Conservation (phyloP, 2,888 invertebrate genomes). For the Dendrolimus pini region DNA sequence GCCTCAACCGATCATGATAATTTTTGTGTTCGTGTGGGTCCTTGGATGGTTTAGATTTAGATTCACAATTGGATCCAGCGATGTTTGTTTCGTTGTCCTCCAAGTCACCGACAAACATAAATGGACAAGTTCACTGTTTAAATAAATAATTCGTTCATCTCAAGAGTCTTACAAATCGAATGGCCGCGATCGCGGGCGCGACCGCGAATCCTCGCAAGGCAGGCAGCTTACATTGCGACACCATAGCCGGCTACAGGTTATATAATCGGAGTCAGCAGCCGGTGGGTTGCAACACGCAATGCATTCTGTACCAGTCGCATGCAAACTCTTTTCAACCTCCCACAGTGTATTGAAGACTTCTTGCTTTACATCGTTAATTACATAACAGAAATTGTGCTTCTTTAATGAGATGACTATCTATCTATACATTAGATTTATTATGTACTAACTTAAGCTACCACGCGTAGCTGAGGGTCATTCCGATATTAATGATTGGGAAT, state of each 20-base stretch:
- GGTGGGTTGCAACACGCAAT: slow-evolving; percentile 13
- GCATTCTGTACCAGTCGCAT: not conserved
- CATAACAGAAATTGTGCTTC: not conserved
- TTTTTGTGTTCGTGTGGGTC: no score
- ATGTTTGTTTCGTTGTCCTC: no score
- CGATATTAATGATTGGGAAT: no score
- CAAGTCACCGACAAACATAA: no score
- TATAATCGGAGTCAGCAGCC: slow-evolving; percentile 15
- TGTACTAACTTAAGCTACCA: no score
- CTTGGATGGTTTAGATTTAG: no score
- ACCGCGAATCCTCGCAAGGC: slow-evolving; percentile 39
- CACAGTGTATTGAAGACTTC: not conserved
- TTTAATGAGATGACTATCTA: not conserved
- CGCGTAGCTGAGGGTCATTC: no score
- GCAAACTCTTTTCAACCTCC: not conserved
- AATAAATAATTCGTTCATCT: no score
- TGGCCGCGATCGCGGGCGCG: slow-evolving; percentile 14
- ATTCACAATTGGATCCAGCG: no score
- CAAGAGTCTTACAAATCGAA: not conserved
- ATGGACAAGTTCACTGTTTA: no score
- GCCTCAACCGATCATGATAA: no score
- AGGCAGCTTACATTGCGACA: slow-evolving; percentile 31
- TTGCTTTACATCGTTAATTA: not conserved
- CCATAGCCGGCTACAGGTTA: slow-evolving; percentile 21
- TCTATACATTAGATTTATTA: not conserved